Evolutionary conservation across 1,140 invertebrate species (phyloP).

Genomic region (Eufriesea mexicana): DNA sequence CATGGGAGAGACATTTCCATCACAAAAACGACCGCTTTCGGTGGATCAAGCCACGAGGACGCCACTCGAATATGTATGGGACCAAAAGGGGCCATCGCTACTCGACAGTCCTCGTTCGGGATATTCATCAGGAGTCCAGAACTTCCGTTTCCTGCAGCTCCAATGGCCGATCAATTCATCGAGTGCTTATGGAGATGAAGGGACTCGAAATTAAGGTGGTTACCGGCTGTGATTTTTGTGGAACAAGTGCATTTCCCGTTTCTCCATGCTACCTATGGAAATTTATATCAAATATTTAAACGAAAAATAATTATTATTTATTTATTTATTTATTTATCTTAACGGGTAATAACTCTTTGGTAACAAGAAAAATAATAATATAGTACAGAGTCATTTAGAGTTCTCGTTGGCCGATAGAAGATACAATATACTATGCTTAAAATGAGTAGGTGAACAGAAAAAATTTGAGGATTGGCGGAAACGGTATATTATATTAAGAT

Average conservation of each 20-base stretch:
- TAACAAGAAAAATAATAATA: too few species aligned
- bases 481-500: too few species aligned
- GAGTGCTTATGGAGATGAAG: neutral
- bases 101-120: constrained; percentile 3
- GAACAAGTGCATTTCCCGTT: neutral
- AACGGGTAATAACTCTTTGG: too few species aligned
- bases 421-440: too few species aligned
- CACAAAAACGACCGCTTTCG: constrained; percentile 51
- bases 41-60: constrained; percentile 45
- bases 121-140: constrained; percentile 36
- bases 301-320: too few species aligned
- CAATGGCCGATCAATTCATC: neutral
- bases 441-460: too few species aligned
- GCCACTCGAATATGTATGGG: constrained; percentile 57
- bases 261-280: neutral
- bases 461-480: too few species aligned
- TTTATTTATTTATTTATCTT: too few species aligned
- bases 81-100: constrained; percentile 43
- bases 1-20: constrained; percentile 53
- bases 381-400: too few species aligned
- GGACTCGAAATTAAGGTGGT: neutral
- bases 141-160: constrained; percentile 5
- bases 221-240: neutral
- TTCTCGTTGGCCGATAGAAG: too few species aligned
- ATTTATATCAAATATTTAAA: neutral